Evolutionary conservation across 2,113 vertebrate genomes (phyloP), one percentile per base, ranked within the genome.

Genomic region (Dunckerocampus dactyliophorus): DNA sequence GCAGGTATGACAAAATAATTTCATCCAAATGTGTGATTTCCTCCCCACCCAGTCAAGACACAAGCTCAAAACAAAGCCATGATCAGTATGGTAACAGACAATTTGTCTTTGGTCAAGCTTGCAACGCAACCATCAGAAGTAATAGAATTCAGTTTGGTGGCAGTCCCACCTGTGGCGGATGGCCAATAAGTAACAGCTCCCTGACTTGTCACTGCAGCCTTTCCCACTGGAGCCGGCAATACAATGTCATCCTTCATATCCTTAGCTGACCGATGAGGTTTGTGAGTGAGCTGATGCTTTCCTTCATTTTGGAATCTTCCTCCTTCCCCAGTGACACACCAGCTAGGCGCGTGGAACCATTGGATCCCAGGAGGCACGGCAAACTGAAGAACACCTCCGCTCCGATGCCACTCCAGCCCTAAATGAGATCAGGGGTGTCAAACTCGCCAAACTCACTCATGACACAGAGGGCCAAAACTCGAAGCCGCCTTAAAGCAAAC

Each of bases 381-480:
- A 98, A 76, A 74, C 96, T 98, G 85, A 99, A 87, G 87, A 98
- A 99, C 22, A 97, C 95, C 75, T 98, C 94, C 1, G 82, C 83
- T 14, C 92, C 89, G 56, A 96, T 92, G 68, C 82, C 91, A 19
- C 89, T 90, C 83, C 88, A 93, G 11, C 93, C 94, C 95, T 98
- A 62, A 70, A 31, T 71, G 11, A 61, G 39, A 43, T 43, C 12
- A 43, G 39, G 12, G 13, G 39, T 5, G 31, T 34, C 31, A 34
- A 34, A 34, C 7, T 43, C 39, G 14, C 6, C 34, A 37, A 37
- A 6, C n/a, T n/a, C n/a, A n/a, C n/a, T n/a, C n/a, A 34, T 34
- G 3, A 5, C 31, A 28, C 24, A 28, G 24, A 5, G 24, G 24
- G 24, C 24, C 24, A 34, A 34, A 34, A 34, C 4, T 34, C 31